These are phyloP conservation scores for Leptinotarsa lineolata DNA, from an alignment of 1,140 invertebrate genomes.

Conservation along the genomic window DNA sequence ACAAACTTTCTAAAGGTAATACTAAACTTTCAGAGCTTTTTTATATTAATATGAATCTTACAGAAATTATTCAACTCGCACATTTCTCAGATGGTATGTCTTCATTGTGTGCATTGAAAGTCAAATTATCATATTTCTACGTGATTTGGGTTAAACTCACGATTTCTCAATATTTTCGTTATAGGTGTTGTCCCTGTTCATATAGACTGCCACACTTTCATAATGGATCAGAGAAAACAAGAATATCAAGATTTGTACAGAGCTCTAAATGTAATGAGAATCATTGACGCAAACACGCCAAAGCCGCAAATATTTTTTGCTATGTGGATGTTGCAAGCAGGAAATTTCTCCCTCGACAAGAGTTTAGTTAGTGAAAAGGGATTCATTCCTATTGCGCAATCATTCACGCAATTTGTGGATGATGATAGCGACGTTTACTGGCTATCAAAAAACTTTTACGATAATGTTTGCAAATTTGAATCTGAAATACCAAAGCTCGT, in stretches of 20 bases:
- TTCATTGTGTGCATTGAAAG: too few relatives aligned
- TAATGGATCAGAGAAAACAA: conserved; percentile 70
- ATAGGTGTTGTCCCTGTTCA: conserved; percentile 75
- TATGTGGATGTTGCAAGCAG: conserved; percentile 77
- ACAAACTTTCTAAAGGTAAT: too few relatives aligned
- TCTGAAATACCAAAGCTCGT: conserved; percentile 67
- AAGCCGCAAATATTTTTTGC: conserved; percentile 68
- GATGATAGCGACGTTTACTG: conserved; percentile 78
- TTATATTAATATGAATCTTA: too few relatives aligned
- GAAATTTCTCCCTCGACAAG: conserved; percentile 64
- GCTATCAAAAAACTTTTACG: conserved; percentile 74
- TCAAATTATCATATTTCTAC: too few relatives aligned
- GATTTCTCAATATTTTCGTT: conserved; percentile 30
- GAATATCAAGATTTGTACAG: conserved; percentile 77
- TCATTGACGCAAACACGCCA: conserved; percentile 61
- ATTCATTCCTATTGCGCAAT: conserved; percentile 69
- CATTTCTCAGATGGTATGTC: too few relatives aligned
- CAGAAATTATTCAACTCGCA: too few relatives aligned
- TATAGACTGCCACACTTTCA: conserved; percentile 73
- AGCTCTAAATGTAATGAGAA: conserved; percentile 69
- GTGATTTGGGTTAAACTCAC: too few relatives aligned
- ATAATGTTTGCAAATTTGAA: conserved; percentile 67
- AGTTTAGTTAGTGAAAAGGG: conserved; percentile 54
- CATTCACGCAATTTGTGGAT: conserved; percentile 70
- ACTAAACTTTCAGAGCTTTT: too few relatives aligned